Evolutionary conservation across 2,797 vertebrate genomes (phyloP), one percentile per base, ranked within the genome.

Genomic region (Mormyrus proboscirostris): DNA sequence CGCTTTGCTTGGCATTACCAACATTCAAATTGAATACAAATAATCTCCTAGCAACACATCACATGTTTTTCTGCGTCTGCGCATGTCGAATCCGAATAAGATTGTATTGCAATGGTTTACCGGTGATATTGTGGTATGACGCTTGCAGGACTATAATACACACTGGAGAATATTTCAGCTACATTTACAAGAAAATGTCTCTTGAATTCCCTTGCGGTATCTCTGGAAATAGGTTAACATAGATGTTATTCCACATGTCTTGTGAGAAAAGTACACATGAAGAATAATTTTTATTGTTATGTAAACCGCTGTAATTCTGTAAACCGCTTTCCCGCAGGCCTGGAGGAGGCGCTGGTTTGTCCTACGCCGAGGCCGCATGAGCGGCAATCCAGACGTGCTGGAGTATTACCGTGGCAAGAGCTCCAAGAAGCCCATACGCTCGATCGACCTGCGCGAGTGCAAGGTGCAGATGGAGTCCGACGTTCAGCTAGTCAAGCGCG

Each of bases 281-380:
- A 84, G 47, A 84, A n/a, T 47, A 0, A 9, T 19, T 22, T 16
- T 84, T 2, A 38, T 25, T 47, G 19, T 10, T 22, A 25, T 49
- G 19, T 82, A 9, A 22, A 5, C 69, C 69, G 2, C n/a, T n/a
- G 4, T 50, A 22, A 83, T n/a, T 41, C 14, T 16, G 33, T 8
- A 41, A 38, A 76, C 38, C 38, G 0, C 6, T 16, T 41, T 38
- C 12, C 89, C 22, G 4, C 94, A 99, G 99, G 97, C 98, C 4
- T 99, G 99, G 99, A 94, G 98, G 91, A 98, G 97, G 92, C 97
- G 99, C 82, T 99, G 99, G 99, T 99, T 99, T 1, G 97, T 99
- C 89, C 95, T 99, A 33, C 97, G 99, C 55, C 94, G 96, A 87
- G 99, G 99, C 38, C 97, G 98, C 85, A 97, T 99, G 98, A 97